Evolutionary conservation across 2,888 invertebrate species (phyloP).

Genomic region (Lasiommata megera): DNA sequence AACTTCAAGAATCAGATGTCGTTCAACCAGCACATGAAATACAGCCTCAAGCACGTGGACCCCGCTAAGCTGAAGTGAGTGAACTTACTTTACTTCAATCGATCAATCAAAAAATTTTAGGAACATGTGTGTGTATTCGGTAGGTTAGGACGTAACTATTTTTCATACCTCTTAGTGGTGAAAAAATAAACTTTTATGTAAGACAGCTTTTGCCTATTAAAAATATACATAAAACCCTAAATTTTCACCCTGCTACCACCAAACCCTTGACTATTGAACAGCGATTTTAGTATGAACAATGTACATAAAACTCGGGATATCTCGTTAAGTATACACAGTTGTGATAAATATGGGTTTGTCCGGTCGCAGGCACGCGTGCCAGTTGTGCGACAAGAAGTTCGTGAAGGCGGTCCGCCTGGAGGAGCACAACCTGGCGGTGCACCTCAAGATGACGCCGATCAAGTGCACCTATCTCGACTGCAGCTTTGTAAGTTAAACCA

Average conservation of each 20-base stretch:
- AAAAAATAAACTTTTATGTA: no score
- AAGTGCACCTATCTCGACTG: slow-evolving; percentile 49
- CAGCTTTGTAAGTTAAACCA: slow-evolving; percentile 49
- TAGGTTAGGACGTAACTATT: no score
- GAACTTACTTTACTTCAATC: no score
- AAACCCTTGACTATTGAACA: no score
- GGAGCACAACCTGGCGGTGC: slow-evolving; percentile 62
- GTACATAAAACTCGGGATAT: no score
- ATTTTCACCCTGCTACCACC: no score
- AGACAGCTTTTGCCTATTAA: no score
- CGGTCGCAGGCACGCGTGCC: slow-evolving; percentile 50
- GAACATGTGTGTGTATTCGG: no score
- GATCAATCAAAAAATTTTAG: no score
- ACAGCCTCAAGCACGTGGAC: slow-evolving; percentile 69
- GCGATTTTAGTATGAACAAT: no score
- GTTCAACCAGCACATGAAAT: slow-evolving; percentile 66
- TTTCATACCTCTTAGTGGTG: no score
- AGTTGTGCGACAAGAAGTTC: slow-evolving; percentile 56
- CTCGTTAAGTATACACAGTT: slow-evolving; percentile 16
- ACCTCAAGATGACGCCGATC: slow-evolving; percentile 57
- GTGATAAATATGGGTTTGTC: neutral
- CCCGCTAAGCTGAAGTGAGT: slow-evolving; percentile 68
- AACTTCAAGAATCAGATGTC: slow-evolving; percentile 69
- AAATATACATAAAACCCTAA: no score
- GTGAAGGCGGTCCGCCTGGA: slow-evolving; percentile 50